Conservation (phyloP, 2,113 vertebrate genomes). For the rabbit (Oryctolagus cuniculus) region mOryCun1.1 NC_091443.1:88054001-88054500, state of each 20-base stretch:
- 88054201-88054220: background rate
- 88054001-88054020: background rate
- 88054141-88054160: slow-evolving; percentile 9
- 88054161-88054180: background rate
- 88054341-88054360: background rate
- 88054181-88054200: background rate
- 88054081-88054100: background rate
- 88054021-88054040: background rate
- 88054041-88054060: background rate
- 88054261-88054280: background rate
- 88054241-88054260: background rate
- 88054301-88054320: background rate
- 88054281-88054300: background rate
- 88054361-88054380: background rate
- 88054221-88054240: background rate
- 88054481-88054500: background rate
- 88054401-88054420: background rate
- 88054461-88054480: background rate
- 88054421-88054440: background rate
- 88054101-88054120: background rate
- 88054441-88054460: background rate
- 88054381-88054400: background rate
- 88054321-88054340: background rate
- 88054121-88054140: background rate
- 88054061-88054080: background rate